These are phyloP conservation scores for Anser cygnoides DNA, from an alignment of 2,113 vertebrate genomes.

Conservation along the genomic window DNA sequence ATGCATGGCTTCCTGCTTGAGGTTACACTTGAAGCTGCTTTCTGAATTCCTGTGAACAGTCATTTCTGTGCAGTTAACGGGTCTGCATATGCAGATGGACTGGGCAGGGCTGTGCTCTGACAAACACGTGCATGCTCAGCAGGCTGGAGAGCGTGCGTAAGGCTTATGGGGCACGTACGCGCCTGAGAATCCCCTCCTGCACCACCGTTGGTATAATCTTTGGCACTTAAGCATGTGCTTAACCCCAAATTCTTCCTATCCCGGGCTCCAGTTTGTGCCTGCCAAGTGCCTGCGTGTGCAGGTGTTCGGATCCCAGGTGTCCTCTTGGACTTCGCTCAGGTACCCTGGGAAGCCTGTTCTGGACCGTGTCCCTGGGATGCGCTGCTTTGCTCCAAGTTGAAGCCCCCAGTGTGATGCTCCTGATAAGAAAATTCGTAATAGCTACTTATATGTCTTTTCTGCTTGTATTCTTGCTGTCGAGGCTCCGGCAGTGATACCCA, in stretches of 20 bases:
- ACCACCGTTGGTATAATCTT: background rate
- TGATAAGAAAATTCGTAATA: background rate
- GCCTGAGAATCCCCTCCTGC: background rate
- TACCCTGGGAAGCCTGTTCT: background rate
- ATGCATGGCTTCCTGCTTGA: background rate
- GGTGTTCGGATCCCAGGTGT: background rate
- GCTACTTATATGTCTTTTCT: conserved; percentile 48
- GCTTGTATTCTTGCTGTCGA: conserved; percentile 62
- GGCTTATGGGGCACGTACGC: background rate
- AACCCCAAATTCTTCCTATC: background rate
- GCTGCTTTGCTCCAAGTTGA: background rate
- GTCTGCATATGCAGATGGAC: background rate
- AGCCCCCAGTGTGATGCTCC: background rate
- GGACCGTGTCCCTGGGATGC: background rate
- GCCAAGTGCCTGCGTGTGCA: background rate
- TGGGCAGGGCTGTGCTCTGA: rapidly evolving
- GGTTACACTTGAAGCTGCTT: background rate
- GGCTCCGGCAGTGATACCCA: conserved; percentile 36
- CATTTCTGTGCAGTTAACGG: background rate
- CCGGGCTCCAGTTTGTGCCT: background rate
- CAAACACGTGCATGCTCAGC: background rate
- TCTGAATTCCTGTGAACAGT: background rate
- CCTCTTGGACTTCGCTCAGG: background rate
- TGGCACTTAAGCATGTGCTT: background rate
- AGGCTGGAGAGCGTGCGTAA: background rate